A percentile compares a stretch with the other conserved stretches of the same genome.
phyloP scores from a whole-genome alignment of 35 echinoderm and acorn worm genomes.

The Strongylocentrotus purpuratus region DNA sequence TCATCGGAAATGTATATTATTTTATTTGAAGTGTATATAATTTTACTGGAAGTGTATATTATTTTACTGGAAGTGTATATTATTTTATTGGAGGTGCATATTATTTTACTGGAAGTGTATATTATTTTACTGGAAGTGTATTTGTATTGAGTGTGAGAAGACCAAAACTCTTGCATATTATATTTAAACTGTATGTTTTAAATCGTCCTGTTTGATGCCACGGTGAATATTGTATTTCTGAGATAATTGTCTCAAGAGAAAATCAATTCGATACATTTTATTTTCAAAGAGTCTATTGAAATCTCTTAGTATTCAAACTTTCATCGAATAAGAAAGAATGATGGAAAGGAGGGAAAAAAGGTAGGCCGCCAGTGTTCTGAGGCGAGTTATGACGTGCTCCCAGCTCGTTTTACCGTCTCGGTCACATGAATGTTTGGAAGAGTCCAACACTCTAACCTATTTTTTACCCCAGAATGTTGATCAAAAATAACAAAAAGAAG shows the following conservation, averaged over 20 bases:
- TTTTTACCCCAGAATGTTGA: background rate
- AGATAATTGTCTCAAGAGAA: background rate
- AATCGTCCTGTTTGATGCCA: no score
- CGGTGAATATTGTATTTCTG: background rate
- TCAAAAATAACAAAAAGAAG: background rate
- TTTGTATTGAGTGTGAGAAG: no score
- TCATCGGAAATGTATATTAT: no score
- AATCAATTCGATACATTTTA: background rate
- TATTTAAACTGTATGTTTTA: no score
- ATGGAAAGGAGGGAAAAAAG: background rate
- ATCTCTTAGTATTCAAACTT: background rate
- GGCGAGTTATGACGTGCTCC: background rate
- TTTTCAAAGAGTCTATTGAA: background rate
- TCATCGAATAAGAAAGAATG: background rate
- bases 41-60: no score
- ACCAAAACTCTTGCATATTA: no score
- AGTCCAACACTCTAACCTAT: slow-evolving; percentile 1
- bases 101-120: no score
- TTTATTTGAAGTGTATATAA: no score
- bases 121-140: no score
- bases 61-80: no score
- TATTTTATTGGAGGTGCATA: no score
- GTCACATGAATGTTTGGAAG: background rate
- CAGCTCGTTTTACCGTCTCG: background rate
- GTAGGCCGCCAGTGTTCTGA: background rate